Evolutionary conservation across 2,113 vertebrate species (phyloP), one percentile per base, ranked within the genome.

Genomic region (Gavia stellata): DNA sequence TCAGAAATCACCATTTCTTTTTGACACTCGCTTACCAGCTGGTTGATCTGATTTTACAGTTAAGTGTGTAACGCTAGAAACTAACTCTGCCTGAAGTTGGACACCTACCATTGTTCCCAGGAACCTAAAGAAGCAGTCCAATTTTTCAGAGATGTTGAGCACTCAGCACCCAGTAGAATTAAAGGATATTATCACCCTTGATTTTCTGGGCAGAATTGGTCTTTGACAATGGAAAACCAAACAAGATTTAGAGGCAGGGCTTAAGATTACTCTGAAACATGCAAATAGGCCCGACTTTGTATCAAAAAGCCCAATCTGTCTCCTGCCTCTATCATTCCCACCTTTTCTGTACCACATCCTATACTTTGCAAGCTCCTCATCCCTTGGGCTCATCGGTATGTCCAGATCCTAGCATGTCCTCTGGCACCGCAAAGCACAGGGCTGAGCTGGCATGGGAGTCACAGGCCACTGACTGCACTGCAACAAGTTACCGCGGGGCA

Each of bases 401-500:
- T 26, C n/a, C 0, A 0, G 61, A 90, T 33, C n/a, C 25, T 62
- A 38, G 38, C 25, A 16, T 26, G 23, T 71, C 38, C 24, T 53
- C 52, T 33, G 74, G 52, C 38, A 71, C 33, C 2, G 2, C 45
- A 67, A 26, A 84, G 49, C 52, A 75, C 34, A 44, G 36, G 18
- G 45, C 42, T 71, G 74, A 63, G 61, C 17, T 55, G 42, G 19
- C 1, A 1, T 4, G 10, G 52, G 18, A 53, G 25, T 49, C 52
- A 52, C 20, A 45, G 47, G 65, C 42, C 50, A 50, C 71, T 29
- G 40, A 23, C 20, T 26, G 38, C 59, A 36, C 31, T 36, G 78
- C 25, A 78, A 77, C 17, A 78, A 44, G 45, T 26, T 19, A 38
- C 29, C 68, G 12, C 0, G 6, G 45, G 65, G 29, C 58, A 36